Conservation (phyloP, 2,797 vertebrate genomes). For the Brotogeris chrysoptera region DNA sequence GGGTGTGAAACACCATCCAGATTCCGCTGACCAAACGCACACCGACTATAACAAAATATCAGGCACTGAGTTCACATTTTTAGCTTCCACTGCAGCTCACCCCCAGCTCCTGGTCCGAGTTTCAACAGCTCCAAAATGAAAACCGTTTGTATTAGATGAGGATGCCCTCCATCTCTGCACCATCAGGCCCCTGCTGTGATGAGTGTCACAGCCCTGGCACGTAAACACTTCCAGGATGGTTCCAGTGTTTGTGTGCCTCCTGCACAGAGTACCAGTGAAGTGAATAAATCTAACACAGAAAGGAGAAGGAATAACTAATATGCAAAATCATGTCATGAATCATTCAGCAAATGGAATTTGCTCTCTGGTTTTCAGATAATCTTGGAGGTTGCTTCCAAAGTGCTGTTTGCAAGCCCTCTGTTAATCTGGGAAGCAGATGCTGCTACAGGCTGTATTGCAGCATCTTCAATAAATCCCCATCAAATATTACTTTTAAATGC, state of each 20-base stretch:
- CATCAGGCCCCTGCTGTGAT: background rate
- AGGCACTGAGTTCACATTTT: background rate
- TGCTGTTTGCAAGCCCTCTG: background rate
- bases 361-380: background rate
- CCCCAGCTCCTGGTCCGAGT: background rate
- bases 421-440: constrained; percentile 21
- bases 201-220: background rate
- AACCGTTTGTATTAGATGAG: background rate
- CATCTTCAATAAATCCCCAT: background rate
- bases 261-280: background rate
- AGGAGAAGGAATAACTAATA: background rate
- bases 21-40: background rate
- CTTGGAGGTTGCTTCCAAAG: background rate
- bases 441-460: background rate
- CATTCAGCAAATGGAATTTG: background rate
- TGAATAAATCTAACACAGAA: background rate
- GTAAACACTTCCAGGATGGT: background rate
- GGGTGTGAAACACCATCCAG: background rate
- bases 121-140: background rate
- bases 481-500: background rate
- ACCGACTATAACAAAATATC: background rate
- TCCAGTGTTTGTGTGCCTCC: background rate
- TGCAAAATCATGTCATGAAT: background rate
- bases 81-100: background rate
- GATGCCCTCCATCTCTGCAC: background rate